phyloP scores from a whole-genome alignment of 2,113 vertebrate species.

The Nycticorax nycticorax region DNA sequence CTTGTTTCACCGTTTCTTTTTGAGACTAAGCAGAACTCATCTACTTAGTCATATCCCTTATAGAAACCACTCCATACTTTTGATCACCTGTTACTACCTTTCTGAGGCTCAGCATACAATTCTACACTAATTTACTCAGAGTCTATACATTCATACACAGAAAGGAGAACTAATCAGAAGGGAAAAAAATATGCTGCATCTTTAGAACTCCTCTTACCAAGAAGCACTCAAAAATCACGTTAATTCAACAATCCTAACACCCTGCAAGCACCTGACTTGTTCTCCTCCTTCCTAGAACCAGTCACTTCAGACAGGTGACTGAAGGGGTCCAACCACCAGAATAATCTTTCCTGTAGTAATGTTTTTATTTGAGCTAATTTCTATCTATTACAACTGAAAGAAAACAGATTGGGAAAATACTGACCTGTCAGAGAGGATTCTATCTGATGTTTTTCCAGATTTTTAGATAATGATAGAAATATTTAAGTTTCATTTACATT shows the following conservation, averaged over 20 bases:
- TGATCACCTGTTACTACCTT: background rate
- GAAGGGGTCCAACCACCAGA: background rate
- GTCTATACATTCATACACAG: background rate
- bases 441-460: background rate
- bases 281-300: background rate
- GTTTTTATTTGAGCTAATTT: background rate
- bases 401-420: background rate
- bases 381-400: background rate
- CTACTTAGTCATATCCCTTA: background rate
- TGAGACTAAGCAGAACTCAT: background rate
- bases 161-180: background rate
- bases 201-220: background rate
- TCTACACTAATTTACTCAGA: background rate
- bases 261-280: background rate
- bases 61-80: background rate
- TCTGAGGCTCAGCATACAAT: background rate
- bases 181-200: background rate
- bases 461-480: background rate
- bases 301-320: background rate
- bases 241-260: background rate
- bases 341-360: background rate
- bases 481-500: background rate
- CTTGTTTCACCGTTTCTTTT: background rate
- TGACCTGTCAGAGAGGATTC: background rate
- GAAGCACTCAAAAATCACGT: background rate